Evolutionary conservation across 2,888 invertebrate species (phyloP), one percentile per base, ranked within the genome.

Genomic region (Apoda limacodes): DNA sequence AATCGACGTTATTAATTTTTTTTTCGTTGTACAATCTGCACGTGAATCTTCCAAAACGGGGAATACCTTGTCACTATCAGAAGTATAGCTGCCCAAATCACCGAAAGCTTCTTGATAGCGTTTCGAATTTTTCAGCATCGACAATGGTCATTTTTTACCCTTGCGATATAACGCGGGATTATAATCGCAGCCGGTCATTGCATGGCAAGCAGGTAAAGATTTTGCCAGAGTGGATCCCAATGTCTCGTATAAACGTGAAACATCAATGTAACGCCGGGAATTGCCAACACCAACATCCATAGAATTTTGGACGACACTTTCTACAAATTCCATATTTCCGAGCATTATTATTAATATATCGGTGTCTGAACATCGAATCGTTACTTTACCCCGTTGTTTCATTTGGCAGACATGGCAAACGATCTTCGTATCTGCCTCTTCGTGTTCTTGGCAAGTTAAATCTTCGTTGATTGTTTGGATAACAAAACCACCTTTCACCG

Each of bases 291-390:
- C 28, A 21, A 30, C 14, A 13, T 35, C 34, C 30, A 35, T 30
- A n/a, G 23, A 35, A 24, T 27, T 13, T 9, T 35, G 9, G 20
- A 34, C 14, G 20, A 20, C 10, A 27, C 22, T 15, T 27, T 19
- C 9, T 5, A 35, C 11, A 11, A 30, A 15, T 14, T 3, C 31
- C 30, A 45, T 34, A 37, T 46, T 42, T 1, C 32, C 48, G 5
- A 52, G 31, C 35, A 50, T 37, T 22, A 52, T 48, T 3, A 45
- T 30, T 20, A 40, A 20, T 27, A 53, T 43, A 41, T 52, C 52
- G 10, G 48, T 40, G 26, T 51, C 50, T 11, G 39, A 39, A 31
- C 22, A 23, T 35, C 42, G 20, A 9, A 45, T 39, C 2, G 31
- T 24, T 26, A 44, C 28, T 6, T 30, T 31, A 17, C 31, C 23